These are phyloP conservation scores for Chalcis sispes DNA, from an alignment of 2,888 invertebrate species.

Conservation along the genomic window DNA sequence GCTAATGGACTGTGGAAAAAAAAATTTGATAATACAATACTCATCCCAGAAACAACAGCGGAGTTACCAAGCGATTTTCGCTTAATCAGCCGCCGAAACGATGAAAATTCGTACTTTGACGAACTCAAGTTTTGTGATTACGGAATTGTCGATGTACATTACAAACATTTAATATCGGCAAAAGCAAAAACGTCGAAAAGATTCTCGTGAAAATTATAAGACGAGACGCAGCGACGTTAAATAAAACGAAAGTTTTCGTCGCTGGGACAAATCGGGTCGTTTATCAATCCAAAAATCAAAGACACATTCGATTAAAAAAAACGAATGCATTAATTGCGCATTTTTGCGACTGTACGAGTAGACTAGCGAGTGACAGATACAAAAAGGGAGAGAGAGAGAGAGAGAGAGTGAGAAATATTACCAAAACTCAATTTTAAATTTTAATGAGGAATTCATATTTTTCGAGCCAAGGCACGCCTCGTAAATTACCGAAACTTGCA, in stretches of 20 bases:
- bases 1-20: not conserved
- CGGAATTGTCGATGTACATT: no score
- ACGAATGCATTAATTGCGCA: conserved; percentile 29
- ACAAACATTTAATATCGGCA: no score
- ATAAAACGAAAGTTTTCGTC: not conserved
- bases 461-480: conserved; percentile 34
- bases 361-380: no score
- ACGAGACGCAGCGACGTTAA: no score
- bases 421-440: conserved; percentile 49
- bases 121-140: no score
- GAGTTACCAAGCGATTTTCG: not conserved
- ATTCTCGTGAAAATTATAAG: no score
- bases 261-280: conserved; percentile 1
- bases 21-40: conserved; percentile 24
- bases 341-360: no score
- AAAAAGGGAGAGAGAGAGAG: no score
- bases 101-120: no score
- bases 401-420: not conserved
- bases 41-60: conserved; percentile 30
- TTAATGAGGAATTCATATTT: conserved; percentile 54
- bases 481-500: conserved; percentile 52
- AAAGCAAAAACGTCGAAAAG: no score
- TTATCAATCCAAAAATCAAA: conserved; percentile 11
- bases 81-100: not conserved
- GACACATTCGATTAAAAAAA: conserved; percentile 13